Evolutionary conservation across 2,888 invertebrate genomes (phyloP).

Genomic region (Eilema depressum): DNA sequence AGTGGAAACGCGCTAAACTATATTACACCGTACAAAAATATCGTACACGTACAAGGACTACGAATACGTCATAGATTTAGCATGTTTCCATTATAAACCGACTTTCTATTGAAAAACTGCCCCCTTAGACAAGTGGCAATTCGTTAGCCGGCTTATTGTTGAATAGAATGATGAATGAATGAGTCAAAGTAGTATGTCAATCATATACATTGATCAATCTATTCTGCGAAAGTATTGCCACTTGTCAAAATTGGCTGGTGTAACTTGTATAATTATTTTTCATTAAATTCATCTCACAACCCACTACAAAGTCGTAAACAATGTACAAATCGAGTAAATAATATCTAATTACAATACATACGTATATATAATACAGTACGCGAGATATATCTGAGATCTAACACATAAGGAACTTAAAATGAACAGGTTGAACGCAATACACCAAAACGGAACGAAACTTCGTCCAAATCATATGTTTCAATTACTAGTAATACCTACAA

Average conservation of each 20-base stretch:
- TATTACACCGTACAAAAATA: background rate
- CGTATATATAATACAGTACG: constrained; percentile 66
- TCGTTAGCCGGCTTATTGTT: too few species aligned
- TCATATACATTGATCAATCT: too few species aligned
- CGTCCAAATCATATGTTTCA: constrained; percentile 37
- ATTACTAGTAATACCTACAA: constrained; percentile 64
- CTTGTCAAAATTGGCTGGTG: too few species aligned
- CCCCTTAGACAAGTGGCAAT: too few species aligned
- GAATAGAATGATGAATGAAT: too few species aligned
- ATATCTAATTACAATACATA: constrained; percentile 54
- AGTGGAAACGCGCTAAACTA: constrained; percentile 12
- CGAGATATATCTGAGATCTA: constrained; percentile 80
- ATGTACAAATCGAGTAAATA: constrained; percentile 54
- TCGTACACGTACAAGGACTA: background rate
- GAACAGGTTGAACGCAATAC: constrained; percentile 54
- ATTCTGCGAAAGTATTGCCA: too few species aligned
- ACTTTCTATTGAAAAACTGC: constrained; percentile 26
- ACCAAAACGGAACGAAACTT: constrained; percentile 60
- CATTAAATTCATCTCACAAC: constrained; percentile 70
- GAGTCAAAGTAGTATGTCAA: too few species aligned
- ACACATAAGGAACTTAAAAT: constrained; percentile 73
- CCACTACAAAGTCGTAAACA: constrained; percentile 60
- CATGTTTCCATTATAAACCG: constrained; percentile 18
- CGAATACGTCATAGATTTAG: constrained; percentile 13
- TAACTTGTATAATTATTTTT: constrained; percentile 42